Evolutionary conservation across 2,888 invertebrate genomes (phyloP), one percentile per base, ranked within the genome.

Genomic region (Blastobasis lacticolella): DNA sequence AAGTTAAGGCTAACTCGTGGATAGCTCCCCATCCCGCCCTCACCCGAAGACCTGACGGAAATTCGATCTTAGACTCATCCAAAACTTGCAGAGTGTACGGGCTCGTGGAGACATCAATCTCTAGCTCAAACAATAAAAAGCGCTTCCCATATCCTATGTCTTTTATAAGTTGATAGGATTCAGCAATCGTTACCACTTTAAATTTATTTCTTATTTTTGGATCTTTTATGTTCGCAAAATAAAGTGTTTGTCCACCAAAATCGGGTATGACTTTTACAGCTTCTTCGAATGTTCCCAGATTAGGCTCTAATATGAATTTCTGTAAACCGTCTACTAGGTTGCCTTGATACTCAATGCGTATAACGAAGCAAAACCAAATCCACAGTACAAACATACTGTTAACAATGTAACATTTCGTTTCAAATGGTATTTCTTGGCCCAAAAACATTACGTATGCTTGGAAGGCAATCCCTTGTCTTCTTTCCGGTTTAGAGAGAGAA

Each of bases 351-450:
- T 60, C 70, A n/a, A 77, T 73, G 23, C 78, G 72, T n/a, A 78
- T 59, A 23, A 83, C 56, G 23, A 78, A 62, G 51, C 75, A 75
- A 57, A 70, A 78, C 78, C 79, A 81, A 57, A 83, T 63, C 82
- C 81, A 83, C 10, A 75, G 49, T 2, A 70, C 52, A 51, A 73
- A 75, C 5, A 77, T 57, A 49, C 46, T 60, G 51, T 81, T 81
- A 4, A 68, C 53, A 0, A 75, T 48, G 53, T 61, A 63, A 23
- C 68, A 69, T 41, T 66, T 66, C 0, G 75, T 71, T 49, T 63
- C 56, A 47, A 75, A 72, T 9, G 62, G 66, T 0, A 66, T 61
- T 47, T 57, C 58, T 56, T 78, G 75, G 0, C 81, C 80, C n/a
- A 82, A 56, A 54, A 80, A 73, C 53, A 80, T 59, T 9, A 63